phyloP scores from a whole-genome alignment of 2,797 vertebrate species.

The Balearica regulorum region DNA sequence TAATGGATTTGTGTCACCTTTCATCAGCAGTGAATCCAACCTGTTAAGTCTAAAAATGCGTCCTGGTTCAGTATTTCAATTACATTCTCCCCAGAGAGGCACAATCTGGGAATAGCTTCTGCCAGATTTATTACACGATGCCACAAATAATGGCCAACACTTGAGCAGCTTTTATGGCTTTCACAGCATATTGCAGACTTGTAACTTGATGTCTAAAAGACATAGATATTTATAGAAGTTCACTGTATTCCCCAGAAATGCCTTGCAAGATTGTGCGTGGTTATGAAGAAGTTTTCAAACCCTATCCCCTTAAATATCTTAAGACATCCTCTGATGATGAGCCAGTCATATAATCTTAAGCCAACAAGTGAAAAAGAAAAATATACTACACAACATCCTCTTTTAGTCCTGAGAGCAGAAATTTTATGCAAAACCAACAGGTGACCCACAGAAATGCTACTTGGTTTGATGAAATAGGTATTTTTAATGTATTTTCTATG shows the following conservation, averaged over 20 bases:
- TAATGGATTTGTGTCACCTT: slow-evolving; percentile 27
- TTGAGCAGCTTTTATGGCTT: not conserved
- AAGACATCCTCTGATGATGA: not conserved
- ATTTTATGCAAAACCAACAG: not conserved
- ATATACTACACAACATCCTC: not conserved
- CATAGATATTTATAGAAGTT: not conserved
- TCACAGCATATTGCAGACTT: not conserved
- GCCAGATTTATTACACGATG: not conserved
- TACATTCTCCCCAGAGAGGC: not conserved
- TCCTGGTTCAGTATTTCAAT: not conserved
- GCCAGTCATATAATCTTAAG: not conserved
- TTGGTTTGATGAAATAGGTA: not conserved
- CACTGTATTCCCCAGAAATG: not conserved
- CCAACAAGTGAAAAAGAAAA: not conserved
- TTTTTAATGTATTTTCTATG: not conserved
- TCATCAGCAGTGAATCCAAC: not conserved
- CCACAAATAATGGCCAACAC: not conserved
- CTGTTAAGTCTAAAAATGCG: not conserved
- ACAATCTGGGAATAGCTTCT: not conserved
- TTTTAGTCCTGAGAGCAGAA: not conserved
- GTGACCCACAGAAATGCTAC: not conserved
- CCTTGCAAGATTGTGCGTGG: not conserved
- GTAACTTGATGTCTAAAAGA: not conserved
- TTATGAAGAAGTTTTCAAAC: not conserved
- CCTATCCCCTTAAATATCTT: not conserved